Evolutionary conservation across 2,113 vertebrate species (phyloP), one percentile per base, ranked within the genome.

Genomic region (Spheniscus mendiculus): DNA sequence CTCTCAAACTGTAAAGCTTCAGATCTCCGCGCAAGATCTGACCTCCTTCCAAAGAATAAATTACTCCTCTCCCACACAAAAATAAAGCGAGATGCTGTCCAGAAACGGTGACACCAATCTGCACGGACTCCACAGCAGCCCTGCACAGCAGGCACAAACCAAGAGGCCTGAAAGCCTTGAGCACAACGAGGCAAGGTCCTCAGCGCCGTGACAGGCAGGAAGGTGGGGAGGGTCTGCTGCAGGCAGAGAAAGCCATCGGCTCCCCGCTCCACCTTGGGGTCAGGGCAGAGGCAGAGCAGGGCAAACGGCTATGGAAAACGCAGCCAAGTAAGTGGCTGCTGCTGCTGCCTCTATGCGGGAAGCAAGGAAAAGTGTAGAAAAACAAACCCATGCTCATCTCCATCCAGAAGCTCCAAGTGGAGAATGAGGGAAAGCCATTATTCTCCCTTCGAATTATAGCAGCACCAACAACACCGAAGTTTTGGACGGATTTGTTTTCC

Each of bases 1-100:
- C 88, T 97, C 92, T 83, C 93, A 38, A 94, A 91, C 82, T 91
- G 94, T 83, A 90, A 80, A 85, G 96, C 40, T 91, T 94, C 87
- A 96, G 87, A 97, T 97, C 85, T 94, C 81, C 0, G 8, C 1
- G 25, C 52, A 78, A 93, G 81, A 87, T 93, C 92, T 95, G 96
- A 97, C 69, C 89, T 97, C 89, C 87, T 98, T 97, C 79, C 97
- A 98, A 96, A 93, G 95, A 98, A 98, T 97, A 98, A 98, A 97
- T 98, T 98, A 97, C 97, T 96, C 83, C 78, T 91, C 96, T 88
- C n/a, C 90, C 91, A 36, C 95, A 95, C 87, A 91, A 95, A 97
- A 97, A 93, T 83, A 92, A 97, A 97, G 95, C 5, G 26, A 97
- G 95, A 83, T 71, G 76, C 74, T 93, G 91, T 93, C 95, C 90